Percentiles rank a stretch among this genome's conserved stretches.
phyloP scores from a whole-genome alignment of 2,113 vertebrate genomes.

The Pelusios castaneus region DNA sequence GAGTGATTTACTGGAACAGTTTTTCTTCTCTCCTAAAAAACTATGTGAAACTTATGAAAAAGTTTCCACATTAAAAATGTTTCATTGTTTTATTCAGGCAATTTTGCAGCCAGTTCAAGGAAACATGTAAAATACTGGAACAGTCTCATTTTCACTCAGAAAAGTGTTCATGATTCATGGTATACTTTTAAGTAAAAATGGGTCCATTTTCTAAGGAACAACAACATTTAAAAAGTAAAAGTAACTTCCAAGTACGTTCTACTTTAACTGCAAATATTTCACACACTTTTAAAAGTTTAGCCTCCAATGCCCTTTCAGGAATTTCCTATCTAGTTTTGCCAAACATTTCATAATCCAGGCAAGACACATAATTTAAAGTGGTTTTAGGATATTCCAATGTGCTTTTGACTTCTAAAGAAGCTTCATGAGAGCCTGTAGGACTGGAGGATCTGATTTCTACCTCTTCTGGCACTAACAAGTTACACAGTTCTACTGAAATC shows the following conservation, averaged over 20 bases:
- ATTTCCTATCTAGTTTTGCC: slow-evolving; percentile 1
- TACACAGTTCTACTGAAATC: background rate
- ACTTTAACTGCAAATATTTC: background rate
- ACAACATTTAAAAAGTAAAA: background rate
- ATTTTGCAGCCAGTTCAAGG: background rate
- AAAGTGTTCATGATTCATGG: background rate
- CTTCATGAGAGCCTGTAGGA: background rate
- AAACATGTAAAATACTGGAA: background rate
- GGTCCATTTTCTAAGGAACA: background rate
- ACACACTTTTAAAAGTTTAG: background rate
- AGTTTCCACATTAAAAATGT: background rate
- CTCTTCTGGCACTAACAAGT: background rate
- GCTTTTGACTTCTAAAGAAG: slow-evolving; percentile 17
- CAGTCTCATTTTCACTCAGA: background rate
- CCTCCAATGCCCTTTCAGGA: slow-evolving; percentile 15
- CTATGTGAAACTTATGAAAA: background rate
- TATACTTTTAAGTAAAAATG: background rate
- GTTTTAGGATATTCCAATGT: background rate
- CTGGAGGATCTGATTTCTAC: background rate
- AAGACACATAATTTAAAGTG: background rate
- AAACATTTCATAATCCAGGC: background rate
- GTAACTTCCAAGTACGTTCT: background rate
- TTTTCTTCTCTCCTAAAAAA: background rate
- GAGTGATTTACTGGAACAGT: background rate
- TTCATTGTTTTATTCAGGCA: background rate